phyloP scores from a whole-genome alignment of 2,113 vertebrate species.

The Tragelaphus scriptus region DNA sequence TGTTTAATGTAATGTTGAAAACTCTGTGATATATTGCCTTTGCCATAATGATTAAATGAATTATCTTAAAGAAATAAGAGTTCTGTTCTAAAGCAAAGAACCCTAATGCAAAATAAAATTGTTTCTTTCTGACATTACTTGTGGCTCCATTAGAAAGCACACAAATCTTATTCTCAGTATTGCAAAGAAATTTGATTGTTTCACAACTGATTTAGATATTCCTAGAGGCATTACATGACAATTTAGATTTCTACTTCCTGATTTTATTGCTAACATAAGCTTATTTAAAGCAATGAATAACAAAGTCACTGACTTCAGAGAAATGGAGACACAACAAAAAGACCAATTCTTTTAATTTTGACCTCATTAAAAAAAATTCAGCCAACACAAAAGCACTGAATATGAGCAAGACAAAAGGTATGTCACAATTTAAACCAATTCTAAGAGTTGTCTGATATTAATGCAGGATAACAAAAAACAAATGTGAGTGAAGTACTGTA shows the following conservation, averaged over 20 bases:
- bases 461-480: neutral
- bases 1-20: constrained; percentile 75
- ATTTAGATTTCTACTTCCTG: constrained; percentile 58
- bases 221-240: constrained; percentile 43
- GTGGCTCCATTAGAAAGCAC: constrained; percentile 55
- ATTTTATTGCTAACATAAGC: constrained; percentile 70
- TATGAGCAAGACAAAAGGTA: neutral
- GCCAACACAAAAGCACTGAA: neutral
- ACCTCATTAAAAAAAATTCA: neutral
- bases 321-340: constrained; percentile 30
- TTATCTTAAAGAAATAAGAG: constrained; percentile 76
- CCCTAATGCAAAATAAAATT: constrained; percentile 42
- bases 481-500: neutral
- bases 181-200: constrained; percentile 69
- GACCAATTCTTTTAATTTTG: neutral
- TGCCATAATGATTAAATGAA: constrained; percentile 72
- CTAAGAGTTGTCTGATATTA: neutral
- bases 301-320: constrained; percentile 37
- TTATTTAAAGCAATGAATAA: constrained; percentile 75
- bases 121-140: constrained; percentile 49
- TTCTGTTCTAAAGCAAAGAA: constrained; percentile 60
- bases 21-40: constrained; percentile 67
- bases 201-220: constrained; percentile 68
- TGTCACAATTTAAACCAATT: neutral
- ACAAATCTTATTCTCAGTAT: constrained; percentile 66